Evolutionary conservation across 2,113 vertebrate genomes (phyloP).

Genomic region (Tichodroma muraria): DNA sequence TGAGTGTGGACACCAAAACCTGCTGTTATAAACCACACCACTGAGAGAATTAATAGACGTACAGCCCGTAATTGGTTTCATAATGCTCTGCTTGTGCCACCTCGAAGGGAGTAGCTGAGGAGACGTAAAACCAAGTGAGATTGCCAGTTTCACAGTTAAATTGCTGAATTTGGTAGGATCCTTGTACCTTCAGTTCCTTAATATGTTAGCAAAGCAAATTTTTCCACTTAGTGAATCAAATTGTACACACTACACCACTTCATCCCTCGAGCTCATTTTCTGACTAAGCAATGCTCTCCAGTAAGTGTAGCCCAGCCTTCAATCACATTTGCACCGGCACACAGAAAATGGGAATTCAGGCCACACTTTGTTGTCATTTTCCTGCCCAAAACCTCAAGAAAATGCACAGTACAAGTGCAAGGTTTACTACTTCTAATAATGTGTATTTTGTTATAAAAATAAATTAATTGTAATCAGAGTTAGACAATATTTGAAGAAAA

Average conservation of each 20-base stretch:
- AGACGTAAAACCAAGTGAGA: background rate
- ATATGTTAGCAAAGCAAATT: background rate
- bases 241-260: background rate
- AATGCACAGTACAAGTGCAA: background rate
- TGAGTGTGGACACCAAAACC: background rate
- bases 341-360: background rate
- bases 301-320: background rate
- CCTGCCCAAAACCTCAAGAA: background rate
- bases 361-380: background rate
- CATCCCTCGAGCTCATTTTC: background rate
- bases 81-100: background rate
- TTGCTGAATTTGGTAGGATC: background rate
- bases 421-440: background rate
- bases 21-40: fast-evolving
- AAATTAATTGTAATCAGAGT: background rate
- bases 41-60: background rate
- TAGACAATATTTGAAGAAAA: background rate
- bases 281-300: background rate
- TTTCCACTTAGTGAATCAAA: conserved; percentile 22
- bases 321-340: background rate
- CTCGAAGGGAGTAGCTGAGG: background rate
- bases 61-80: background rate
- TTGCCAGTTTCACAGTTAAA: conserved; percentile 4
- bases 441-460: background rate
- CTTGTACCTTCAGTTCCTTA: background rate